phyloP scores from a whole-genome alignment of 1,140 invertebrate genomes.

The Drosophila subobscura region DNA sequence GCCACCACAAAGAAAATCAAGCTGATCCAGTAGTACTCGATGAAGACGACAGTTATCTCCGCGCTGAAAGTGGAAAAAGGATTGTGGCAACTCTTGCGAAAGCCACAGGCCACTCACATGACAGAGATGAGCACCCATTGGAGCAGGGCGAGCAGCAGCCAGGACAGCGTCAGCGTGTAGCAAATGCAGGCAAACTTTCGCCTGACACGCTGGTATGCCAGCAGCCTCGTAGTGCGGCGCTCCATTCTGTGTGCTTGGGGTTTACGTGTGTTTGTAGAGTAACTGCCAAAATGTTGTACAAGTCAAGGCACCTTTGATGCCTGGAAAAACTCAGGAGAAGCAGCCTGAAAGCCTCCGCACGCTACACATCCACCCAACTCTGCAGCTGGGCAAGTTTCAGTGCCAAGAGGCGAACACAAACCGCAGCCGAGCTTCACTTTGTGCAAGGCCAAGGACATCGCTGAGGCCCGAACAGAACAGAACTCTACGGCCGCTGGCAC shows the following conservation, averaged over 20 bases:
- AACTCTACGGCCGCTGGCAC: no score
- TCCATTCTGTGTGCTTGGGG: constrained; percentile 42
- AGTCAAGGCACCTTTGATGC: no score
- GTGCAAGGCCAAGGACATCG: no score
- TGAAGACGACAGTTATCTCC: not conserved
- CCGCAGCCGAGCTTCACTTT: no score
- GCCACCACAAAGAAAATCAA: constrained; percentile 44
- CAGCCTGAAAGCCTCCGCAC: no score
- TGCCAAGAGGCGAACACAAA: no score
- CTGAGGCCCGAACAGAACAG: no score
- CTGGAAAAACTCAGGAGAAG: no score
- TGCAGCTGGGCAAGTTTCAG: no score
- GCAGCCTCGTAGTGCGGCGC: constrained; percentile 19
- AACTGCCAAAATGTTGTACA: not conserved
- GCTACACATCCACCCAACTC: no score
- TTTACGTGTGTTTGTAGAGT: no score
- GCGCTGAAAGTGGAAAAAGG: constrained; percentile 3
- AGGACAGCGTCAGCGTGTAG: constrained; percentile 47
- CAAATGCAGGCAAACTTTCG: constrained; percentile 51
- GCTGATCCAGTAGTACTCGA: constrained; percentile 32
- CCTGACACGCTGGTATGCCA: constrained; percentile 38
- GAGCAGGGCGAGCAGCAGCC: constrained; percentile 42
- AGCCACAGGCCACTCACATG: constrained; percentile 33
- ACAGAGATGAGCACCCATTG: constrained; percentile 46
- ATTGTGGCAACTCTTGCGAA: not conserved